Base-by-base conservation (phyloP, 2,888 invertebrate genomes). In the Odontocolon sp. region DNA sequence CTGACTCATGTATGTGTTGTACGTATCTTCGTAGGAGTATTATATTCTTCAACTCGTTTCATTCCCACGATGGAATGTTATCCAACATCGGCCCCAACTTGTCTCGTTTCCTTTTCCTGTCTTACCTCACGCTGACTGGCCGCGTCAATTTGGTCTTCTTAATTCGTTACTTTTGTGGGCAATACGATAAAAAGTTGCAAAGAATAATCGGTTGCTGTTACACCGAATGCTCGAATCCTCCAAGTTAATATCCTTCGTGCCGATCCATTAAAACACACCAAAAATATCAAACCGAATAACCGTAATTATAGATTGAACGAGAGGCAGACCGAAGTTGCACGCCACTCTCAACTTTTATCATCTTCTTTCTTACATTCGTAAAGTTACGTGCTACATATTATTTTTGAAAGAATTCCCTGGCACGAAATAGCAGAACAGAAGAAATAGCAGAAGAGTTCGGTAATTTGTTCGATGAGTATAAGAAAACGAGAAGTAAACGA, bases 401-500 rank as follows among this genome's bases (percentile, higher is more conserved):
- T 42, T 26, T 16, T 9, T 18, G 8, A 9, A 31, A 36, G n/a
- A n/a, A 4, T 54, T 56, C 31, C 1, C 28, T 6, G 31, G 31
- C 42, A 42, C 40, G 45, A 52, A 52, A 8, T 11, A 28, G 31
- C 16, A 45, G 11, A 14, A 28, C 11, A 40, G 18, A n/a, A 47
- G 4, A 18, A 18, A 18, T 1, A 6, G 14, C n/a, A 45, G 11
- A 45, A 47, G 16, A 36, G 31, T 42, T 54, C 40, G 31, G 57
- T 47, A 36, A 50, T 57, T 72, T 36, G 28, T 64, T 64, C 47
- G 38, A 16, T 47, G 26, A 40, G 31, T n/a, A 28, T 14, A 18
- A n/a, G 33, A 45, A 52, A 31, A 61, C 31, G 33, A 69, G 31
- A 69, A 36, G 69, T 50, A 50, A 50, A 52, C 61, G 36, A 23